Base-by-base conservation (phyloP, 2,113 vertebrate genomes). In the Poecilia latipinna region DNA sequence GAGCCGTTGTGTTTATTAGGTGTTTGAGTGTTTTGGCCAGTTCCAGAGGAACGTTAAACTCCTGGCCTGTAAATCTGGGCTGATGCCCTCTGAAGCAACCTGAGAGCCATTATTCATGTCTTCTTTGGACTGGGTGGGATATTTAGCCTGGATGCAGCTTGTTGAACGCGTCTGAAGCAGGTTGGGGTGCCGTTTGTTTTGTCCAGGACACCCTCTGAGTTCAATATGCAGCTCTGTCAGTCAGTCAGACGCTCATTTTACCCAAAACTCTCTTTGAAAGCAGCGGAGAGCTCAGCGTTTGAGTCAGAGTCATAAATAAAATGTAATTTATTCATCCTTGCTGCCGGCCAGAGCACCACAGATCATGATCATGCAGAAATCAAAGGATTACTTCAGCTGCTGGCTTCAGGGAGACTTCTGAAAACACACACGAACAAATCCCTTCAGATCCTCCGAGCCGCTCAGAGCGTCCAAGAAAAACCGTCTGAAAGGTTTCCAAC, bases 121-220 rank as follows among this genome's bases (percentile, higher is more conserved):
- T 57, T 57, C 51, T 57, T 57, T 57, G 51, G 51, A 57, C 24
- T 57, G 17, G 51, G 51, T 57, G 51, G 17, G 24, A 24, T 57
- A 57, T 57, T 74, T 75, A 75, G 73, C 82, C 62, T 39, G 70
- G 78, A 28, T 82, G 60, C 78, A 87, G 82, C 61, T 89, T 83
- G 91, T 91, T 88, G 88, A 92, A 74, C 7, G 51, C 3, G 51
- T 54, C 48, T 57, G 24, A 61, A 72, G 77, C 78, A 0, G 61
- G 63, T 28, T 73, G 61, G 35, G 78, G 75, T 82, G 74, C 81
- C 68, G 77, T 81, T 73, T 83, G 68, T 42, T 60, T 86, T 89
- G 77, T 90, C 84, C 85, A 91, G 88, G 86, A 92, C 91, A 88
- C 65, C 60, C 71, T 84, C 73, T 70, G 71, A 75, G 70, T 89